Evolutionary conservation across 2,113 vertebrate genomes (phyloP), one percentile per base, ranked within the genome.

Genomic region (Epinephelus fuscoguttatus): DNA sequence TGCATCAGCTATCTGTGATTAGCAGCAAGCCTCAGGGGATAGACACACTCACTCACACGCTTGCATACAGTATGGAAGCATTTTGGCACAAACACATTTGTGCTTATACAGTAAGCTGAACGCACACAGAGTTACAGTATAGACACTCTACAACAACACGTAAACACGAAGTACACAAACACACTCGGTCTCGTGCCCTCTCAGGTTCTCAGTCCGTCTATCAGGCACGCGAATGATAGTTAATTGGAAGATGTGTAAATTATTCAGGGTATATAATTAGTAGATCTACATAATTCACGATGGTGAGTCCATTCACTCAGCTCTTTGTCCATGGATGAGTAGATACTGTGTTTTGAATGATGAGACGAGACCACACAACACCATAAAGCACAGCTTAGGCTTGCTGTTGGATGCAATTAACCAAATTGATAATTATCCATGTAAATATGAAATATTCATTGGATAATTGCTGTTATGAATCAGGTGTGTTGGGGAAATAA

Each of bases 1-100:
- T 81, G 90, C 90, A 86, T 90, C 88, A 90, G 89, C 89, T 91
- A 87, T 86, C 90, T 92, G 89, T 94, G 90, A 93, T 93, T 92
- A 93, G 82, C 92, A 89, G 74, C 52, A 50, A 85, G 85, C 90
- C 91, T 79, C 80, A n/a, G 67, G 89, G 90, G 78, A 62, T 52
- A n/a, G 12, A 70, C 75, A 63, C 74, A 68, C 33, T 52, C 66
- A 61, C 45, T 52, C 66, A 61, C 45, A n/a, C 47, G n/a, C 59
- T 30, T 33, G 59, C 78, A 77, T 23, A 64, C 55, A 72, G 14
- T 53, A 61, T 77, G 47, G 75, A 47, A 74, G 64, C 75, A 60
- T 55, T 62, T 70, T 30, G 37, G 30, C 50, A 77, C 37, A 82
- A 6, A 67, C 23, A 73, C 49, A 66, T 10, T 57, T 45, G 61